Conservation (phyloP, 2,113 vertebrate species). For the Salvator merianae region DNA sequence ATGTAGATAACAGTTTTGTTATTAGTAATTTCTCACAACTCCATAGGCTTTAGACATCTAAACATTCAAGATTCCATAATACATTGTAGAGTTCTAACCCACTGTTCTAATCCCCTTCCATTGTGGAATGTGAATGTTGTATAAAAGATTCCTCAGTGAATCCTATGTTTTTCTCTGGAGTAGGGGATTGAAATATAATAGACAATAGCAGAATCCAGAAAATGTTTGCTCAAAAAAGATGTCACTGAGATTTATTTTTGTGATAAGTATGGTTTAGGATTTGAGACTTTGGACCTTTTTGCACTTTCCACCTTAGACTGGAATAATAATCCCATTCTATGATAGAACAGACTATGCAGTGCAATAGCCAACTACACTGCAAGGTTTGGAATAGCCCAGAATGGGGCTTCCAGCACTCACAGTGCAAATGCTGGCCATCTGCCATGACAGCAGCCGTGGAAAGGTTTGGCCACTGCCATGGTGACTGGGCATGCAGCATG, state of each 20-base stretch:
- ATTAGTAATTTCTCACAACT: neutral
- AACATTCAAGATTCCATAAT: neutral
- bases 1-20: too few relatives aligned
- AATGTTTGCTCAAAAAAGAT: neutral
- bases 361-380: too few relatives aligned
- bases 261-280: neutral
- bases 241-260: neutral
- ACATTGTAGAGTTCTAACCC: neutral
- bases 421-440: too few relatives aligned
- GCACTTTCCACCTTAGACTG: too few relatives aligned
- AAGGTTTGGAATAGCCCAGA: too few relatives aligned
- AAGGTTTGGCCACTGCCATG: too few relatives aligned
- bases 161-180: too few relatives aligned
- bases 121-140: neutral
- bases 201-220: neutral
- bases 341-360: too few relatives aligned
- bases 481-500: too few relatives aligned
- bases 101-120: neutral
- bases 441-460: too few relatives aligned
- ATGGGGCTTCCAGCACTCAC: too few relatives aligned
- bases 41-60: neutral
- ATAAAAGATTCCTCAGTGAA: neutral
- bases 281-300: neutral
- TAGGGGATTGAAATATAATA: neutral
- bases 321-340: too few relatives aligned